Evolutionary conservation across 2,888 invertebrate species (phyloP), one percentile per base, ranked within the genome.

Genomic region (Chrysotoxum bicinctum): DNA sequence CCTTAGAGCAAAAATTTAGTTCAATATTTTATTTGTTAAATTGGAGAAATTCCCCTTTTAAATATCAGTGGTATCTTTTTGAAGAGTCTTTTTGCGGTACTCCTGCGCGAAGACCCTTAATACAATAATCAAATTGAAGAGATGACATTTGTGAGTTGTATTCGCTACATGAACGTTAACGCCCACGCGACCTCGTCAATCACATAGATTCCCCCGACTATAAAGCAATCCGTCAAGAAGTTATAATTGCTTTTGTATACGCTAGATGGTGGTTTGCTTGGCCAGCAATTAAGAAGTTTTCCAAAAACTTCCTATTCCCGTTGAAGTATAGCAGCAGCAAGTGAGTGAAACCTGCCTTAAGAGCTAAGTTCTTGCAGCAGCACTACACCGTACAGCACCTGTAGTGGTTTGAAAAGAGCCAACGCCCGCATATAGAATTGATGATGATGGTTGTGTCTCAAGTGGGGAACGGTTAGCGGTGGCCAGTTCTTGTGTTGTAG

Each of bases 151-250:
- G 56, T 58, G 64, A 79, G 83, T 84, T 23, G 52, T 16, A 56
- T 43, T 37, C 58, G 69, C 70, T 70, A 79, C 74, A 83, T 48
- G 37, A 64, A 60, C 35, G 52, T 32, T 58, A 23, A 54, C 74
- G 64, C 79, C 80, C 60, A 72, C 80, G 75, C 84, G 75, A 75
- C 72, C 75, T 84, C 74, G 72, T 84, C 80, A 80, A 84, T 84
- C 84, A 84, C 52, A n/a, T 43, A 54, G 40, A 73, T 68, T 68
- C 12, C 72, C 16, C 8, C 21, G 64, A 43, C 78, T 45, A 45
- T 80, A 45, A 68, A 50, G 72, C 80, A 80, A 80, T 80, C 72
- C 72, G 75, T 75, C 75, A 60, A 84, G 80, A 75, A 68, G 9
- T 32, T 80, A 75, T 80, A 84, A 84, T 80, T 80, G 76, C 84